Evolutionary conservation across 1,140 invertebrate genomes (phyloP).

Genomic region (Cepaea nemoralis): DNA sequence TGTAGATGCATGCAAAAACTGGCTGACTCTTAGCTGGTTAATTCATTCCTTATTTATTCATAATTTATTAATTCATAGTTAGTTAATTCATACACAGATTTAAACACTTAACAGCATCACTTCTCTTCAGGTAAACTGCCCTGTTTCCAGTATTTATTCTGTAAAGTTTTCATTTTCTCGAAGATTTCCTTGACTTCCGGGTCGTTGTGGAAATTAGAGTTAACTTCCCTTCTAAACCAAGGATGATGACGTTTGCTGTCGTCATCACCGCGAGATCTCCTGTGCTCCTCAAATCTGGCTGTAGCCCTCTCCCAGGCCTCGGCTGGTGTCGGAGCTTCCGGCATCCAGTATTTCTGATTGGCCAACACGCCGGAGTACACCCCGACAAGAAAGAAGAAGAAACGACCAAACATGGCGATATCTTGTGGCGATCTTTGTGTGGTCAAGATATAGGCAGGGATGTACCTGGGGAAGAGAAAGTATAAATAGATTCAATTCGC

Average conservation of each 20-base stretch:
- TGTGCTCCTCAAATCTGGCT: not conserved
- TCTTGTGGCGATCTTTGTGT: too few species aligned
- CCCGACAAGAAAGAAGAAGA: conserved; percentile 22
- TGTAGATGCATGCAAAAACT: too few species aligned
- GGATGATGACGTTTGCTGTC: not conserved
- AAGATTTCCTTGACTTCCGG: conserved; percentile 8
- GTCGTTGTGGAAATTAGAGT: not conserved
- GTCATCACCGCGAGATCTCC: not conserved
- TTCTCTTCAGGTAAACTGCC: too few species aligned
- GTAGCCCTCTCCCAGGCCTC: not conserved
- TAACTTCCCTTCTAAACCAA: too few species aligned
- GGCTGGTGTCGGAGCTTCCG: conserved; percentile 14
- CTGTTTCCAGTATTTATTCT: conserved; percentile 4
- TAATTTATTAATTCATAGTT: too few species aligned
- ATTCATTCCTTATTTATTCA: too few species aligned
- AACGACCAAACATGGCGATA: conserved; percentile 8
- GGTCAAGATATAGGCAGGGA: too few species aligned
- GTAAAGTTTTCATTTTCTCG: conserved; percentile 8
- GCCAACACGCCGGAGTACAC: conserved; percentile 20
- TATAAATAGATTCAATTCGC: too few species aligned
- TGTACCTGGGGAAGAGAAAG: too few species aligned
- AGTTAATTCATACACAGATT: too few species aligned
- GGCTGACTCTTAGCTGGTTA: too few species aligned
- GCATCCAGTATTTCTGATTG: conserved; percentile 24
- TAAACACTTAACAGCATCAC: too few species aligned